Base-by-base conservation (phyloP, 2,113 vertebrate species). In the Scolopax mira region DNA sequence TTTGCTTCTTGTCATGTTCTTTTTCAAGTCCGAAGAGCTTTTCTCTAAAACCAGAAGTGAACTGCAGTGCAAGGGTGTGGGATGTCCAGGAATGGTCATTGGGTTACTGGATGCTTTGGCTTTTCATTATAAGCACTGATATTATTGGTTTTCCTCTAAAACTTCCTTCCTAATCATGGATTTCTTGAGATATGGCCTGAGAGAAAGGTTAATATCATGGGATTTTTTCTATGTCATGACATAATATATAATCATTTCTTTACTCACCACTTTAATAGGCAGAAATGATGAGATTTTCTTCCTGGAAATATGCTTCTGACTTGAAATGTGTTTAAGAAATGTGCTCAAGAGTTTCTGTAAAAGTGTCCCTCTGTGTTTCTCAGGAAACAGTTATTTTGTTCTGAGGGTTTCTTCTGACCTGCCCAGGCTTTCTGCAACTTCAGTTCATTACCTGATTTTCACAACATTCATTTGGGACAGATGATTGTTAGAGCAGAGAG, bases 101-200 rank as follows among this genome's bases (percentile, higher is more conserved):
- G 97, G 97, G 14, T 97, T 98, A 90, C 74, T 97, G 79, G 98
- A 97, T 84, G 97, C 96, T 88, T 96, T 96, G 49, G 96, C 98
- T 30, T 18, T 98, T 98, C 69, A 67, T 98, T 46, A 97, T 86
- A 6, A 97, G 97, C 0, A 1, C 96, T 89, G 98, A 97, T 94
- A 98, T 98, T 77, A 98, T 96, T 73, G 97, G 96, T 48, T 98
- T 98, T 98, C 72, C 86, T 98, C 35, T 95, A 97, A 85, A 98
- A 44, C 31, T 98, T 98, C 90, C 78, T 98, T 58, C 97, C 98
- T 66, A 89, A 98, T 62, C 51, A 98, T n/a, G 97, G 97, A 41
- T 98, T 98, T 97, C 92, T 98, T 79, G 98, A 98, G 96, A 97
- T 98, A 90, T 84, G 37, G 13, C 23, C 30, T n/a, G 17, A 75